Percentiles rank a stretch among this genome's conserved stretches.
Evolutionary conservation across 2,888 invertebrate genomes (phyloP).

Genomic region (Chrysolina oricalcia): DNA sequence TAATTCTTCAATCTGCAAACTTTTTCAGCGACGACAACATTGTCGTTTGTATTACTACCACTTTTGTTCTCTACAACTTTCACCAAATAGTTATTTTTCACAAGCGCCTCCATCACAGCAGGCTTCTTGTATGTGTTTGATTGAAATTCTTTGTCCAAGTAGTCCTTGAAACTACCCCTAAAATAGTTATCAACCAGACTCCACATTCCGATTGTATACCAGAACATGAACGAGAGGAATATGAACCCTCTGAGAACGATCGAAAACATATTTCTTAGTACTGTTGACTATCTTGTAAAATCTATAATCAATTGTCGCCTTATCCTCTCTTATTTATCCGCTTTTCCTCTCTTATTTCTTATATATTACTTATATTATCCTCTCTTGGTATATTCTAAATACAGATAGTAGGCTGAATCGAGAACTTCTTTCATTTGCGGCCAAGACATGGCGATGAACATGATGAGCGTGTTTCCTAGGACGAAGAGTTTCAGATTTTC

Average conservation of each 20-base stretch:
- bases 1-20: too few relatives aligned
- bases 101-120: slow-evolving; percentile 28
- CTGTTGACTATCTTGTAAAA: too few relatives aligned
- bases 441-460: slow-evolving; percentile 83
- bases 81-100: background rate
- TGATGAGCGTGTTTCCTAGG: slow-evolving; percentile 82
- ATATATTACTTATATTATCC: too few relatives aligned
- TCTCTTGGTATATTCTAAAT: slow-evolving; percentile 54
- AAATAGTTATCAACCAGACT: slow-evolving; percentile 85
- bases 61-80: background rate
- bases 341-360: too few relatives aligned
- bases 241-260: slow-evolving; percentile 78
- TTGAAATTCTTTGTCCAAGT: slow-evolving; percentile 72
- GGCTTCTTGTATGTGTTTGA: slow-evolving; percentile 58
- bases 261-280: slow-evolving; percentile 75
- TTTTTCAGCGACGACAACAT: too few relatives aligned
- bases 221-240: slow-evolving; percentile 79
- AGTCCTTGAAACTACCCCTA: slow-evolving; percentile 79
- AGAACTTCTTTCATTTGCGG: slow-evolving; percentile 80
- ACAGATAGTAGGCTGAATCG: slow-evolving; percentile 70
- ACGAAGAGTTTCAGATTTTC: slow-evolving; percentile 89
- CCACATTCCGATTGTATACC: slow-evolving; percentile 83
- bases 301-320: too few relatives aligned
- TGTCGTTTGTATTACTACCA: background rate
- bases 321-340: too few relatives aligned